Conservation (phyloP, 2,888 invertebrate genomes). For the Camponotus fellah region DNA sequence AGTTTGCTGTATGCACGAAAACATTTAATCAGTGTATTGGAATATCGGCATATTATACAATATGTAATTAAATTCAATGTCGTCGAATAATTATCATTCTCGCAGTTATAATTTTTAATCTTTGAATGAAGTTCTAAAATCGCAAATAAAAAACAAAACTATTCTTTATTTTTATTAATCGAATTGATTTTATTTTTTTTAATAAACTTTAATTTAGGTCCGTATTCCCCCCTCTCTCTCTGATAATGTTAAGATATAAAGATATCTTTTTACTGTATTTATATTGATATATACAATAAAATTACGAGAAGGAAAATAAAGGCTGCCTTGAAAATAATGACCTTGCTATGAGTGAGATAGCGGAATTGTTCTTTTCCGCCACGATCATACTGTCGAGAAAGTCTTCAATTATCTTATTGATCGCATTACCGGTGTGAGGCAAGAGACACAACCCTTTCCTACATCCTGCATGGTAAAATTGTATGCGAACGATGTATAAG, state of each 20-base stretch:
- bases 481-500: conserved; percentile 28
- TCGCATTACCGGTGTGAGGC: conserved; percentile 72
- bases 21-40: conserved; percentile 1
- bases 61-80: neutral
- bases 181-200: neutral
- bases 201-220: neutral
- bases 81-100: neutral
- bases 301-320: neutral
- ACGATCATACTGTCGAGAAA: conserved; percentile 75
- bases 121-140: neutral
- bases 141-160: neutral
- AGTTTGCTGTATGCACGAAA: neutral
- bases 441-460: conserved; percentile 73
- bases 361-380: conserved; percentile 79
- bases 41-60: conserved; percentile 5
- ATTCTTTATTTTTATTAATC: neutral
- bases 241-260: neutral
- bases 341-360: conserved; percentile 70
- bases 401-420: conserved; percentile 82
- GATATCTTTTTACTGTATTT: neutral
- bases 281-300: neutral
- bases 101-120: neutral
- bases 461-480: conserved; percentile 65
- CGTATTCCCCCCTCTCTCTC: too few relatives aligned
- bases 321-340: conserved; percentile 65